A percentile compares a stretch with the other conserved stretches of the same genome.
phyloP scores from a whole-genome alignment of 2,888 invertebrate genomes.

The Psylliodes chrysocephalus region DNA sequence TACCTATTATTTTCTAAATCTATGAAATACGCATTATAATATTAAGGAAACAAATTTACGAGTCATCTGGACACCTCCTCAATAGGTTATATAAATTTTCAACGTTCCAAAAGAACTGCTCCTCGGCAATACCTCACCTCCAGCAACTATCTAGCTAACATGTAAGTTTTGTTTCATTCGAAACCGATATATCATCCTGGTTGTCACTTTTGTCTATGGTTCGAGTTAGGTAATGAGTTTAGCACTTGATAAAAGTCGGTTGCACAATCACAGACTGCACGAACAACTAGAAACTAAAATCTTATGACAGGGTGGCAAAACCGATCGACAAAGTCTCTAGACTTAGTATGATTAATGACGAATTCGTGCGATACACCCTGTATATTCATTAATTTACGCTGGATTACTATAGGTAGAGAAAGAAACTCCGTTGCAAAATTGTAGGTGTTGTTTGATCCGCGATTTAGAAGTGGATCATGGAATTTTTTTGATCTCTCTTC shows the following conservation, averaged over 20 bases:
- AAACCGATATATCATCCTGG: conserved; percentile 48
- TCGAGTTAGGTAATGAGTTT: conserved; percentile 41
- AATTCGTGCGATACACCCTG: neutral
- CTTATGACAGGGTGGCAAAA: neutral
- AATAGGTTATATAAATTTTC: no score
- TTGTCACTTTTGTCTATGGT: conserved; percentile 40
- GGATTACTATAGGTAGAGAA: conserved; percentile 1
- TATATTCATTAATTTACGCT: conserved; percentile 17
- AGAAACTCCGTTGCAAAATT: conserved; percentile 34
- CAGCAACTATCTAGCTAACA: conserved; percentile 17
- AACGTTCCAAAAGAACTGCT: neutral
- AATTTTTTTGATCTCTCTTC: conserved; percentile 7
- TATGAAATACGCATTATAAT: no score
- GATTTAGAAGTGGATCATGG: neutral
- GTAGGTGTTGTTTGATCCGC: conserved; percentile 29
- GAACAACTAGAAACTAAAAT: conserved; percentile 6
- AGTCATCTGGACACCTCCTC: no score
- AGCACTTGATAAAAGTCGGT: conserved; percentile 42
- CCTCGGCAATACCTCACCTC: neutral
- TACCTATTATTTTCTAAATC: no score
- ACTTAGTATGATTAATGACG: no score
- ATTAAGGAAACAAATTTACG: no score
- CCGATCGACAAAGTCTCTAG: no score
- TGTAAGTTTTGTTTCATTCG: conserved; percentile 37
- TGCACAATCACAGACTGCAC: conserved; percentile 32